A percentile compares a stretch with the other conserved stretches of the same genome.
phyloP scores from a whole-genome alignment of 2,113 vertebrate genomes.

The Sebastes schlegelii region DNA sequence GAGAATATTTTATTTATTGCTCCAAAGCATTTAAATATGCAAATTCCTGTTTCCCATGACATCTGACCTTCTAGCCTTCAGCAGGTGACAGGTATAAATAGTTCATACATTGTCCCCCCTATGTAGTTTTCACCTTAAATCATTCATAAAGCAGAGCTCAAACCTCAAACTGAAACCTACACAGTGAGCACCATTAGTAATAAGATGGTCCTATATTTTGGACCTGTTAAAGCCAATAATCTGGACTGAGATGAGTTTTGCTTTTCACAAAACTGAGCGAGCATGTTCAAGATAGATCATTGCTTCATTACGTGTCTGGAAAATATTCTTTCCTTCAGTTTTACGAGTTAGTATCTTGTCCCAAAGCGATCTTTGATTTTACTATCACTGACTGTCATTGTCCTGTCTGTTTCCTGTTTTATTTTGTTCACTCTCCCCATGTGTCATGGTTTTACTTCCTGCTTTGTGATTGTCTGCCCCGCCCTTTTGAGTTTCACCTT shows the following conservation, averaged over 20 bases:
- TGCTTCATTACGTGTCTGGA: constrained; percentile 16
- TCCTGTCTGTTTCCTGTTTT: not conserved
- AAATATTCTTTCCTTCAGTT: constrained; percentile 8
- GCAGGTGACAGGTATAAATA: constrained; percentile 70
- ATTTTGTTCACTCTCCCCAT: not conserved
- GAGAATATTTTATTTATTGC: constrained; percentile 76
- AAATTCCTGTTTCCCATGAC: constrained; percentile 71
- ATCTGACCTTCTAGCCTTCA: constrained; percentile 72
- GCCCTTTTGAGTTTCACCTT: too few species aligned
- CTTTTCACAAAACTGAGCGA: not conserved
- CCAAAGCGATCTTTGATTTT: constrained; percentile 37
- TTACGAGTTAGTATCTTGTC: constrained; percentile 13
- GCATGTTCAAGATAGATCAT: not conserved
- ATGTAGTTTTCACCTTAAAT: constrained; percentile 66
- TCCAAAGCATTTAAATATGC: constrained; percentile 75
- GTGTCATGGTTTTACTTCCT: too few species aligned
- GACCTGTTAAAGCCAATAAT: not conserved
- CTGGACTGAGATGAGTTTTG: not conserved
- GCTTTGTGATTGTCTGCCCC: too few species aligned
- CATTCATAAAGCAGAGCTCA: constrained; percentile 64
- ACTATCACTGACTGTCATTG: not conserved
- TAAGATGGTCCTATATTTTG: not conserved
- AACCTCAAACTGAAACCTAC: constrained; percentile 20
- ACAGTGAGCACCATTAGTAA: not conserved
- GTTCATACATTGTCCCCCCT: constrained; percentile 63